A percentile compares a stretch with the other conserved stretches of the same genome.
These are phyloP conservation scores for Dynastes hyllus DNA, from an alignment of 2,888 invertebrate species.

Conservation along the genomic window DNA sequence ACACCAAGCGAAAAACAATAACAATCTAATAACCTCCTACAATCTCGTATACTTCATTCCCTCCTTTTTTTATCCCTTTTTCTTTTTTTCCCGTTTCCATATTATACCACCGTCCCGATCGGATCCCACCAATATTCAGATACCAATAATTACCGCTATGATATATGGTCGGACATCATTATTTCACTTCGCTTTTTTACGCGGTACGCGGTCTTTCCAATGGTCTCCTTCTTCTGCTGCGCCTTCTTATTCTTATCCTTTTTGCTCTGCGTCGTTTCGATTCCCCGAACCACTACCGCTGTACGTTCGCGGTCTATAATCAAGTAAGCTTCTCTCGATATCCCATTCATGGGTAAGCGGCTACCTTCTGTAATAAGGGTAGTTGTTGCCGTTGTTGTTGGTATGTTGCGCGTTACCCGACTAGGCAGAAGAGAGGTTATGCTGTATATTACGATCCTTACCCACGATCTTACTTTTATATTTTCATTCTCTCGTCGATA, in stretches of 20 bases:
- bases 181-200: conserved; percentile 24
- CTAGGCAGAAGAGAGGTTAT: too few species aligned
- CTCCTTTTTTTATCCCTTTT: neutral
- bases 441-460: neutral
- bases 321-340: conserved; percentile 50
- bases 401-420: neutral
- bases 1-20: conserved; percentile 19
- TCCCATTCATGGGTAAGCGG: conserved; percentile 56
- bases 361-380: conserved; percentile 43
- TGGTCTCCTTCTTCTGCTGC: conserved; percentile 3
- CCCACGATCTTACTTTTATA: neutral
- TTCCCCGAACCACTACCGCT: conserved; percentile 26
- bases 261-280: neutral
- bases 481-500: neutral
- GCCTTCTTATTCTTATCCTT: conserved; percentile 3
- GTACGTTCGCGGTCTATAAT: conserved; percentile 39
- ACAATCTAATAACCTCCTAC: conserved; percentile 39
- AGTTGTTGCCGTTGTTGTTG: neutral
- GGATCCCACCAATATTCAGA: conserved; percentile 30
- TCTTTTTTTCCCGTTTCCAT: neutral
- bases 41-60: conserved; percentile 13
- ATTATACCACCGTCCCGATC: conserved; percentile 2
- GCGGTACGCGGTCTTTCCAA: neutral
- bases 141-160: conserved; percentile 39
- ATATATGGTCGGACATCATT: conserved; percentile 21